phyloP scores from a whole-genome alignment of 2,113 vertebrate species.

The Plecturocebus donacophilus region DNA sequence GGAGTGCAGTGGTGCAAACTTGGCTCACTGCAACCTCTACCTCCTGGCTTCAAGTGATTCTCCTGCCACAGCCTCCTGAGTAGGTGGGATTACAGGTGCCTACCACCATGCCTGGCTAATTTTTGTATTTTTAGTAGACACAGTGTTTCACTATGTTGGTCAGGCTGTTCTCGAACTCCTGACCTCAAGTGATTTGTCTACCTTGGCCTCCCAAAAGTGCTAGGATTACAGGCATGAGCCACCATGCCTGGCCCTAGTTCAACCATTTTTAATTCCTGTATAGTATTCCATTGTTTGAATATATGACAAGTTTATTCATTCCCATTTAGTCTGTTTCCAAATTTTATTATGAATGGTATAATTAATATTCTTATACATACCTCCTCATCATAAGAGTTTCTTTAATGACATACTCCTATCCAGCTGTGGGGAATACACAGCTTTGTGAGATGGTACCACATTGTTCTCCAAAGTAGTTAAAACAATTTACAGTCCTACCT shows the following conservation, averaged over 20 bases:
- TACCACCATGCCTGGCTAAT: too few relatives aligned
- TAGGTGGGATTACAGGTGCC: too few relatives aligned
- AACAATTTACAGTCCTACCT: neutral
- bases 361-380: neutral
- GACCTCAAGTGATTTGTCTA: too few relatives aligned
- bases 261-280: conserved; percentile 11
- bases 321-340: neutral
- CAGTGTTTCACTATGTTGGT: too few relatives aligned
- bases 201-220: too few relatives aligned
- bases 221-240: too few relatives aligned
- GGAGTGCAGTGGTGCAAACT: too few relatives aligned
- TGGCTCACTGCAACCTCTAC: too few relatives aligned
- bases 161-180: too few relatives aligned
- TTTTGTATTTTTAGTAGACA: too few relatives aligned
- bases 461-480: neutral
- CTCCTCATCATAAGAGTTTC: neutral
- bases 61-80: too few relatives aligned
- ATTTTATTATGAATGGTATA: neutral
- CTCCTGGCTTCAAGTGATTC: too few relatives aligned
- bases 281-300: neutral
- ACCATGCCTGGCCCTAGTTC: neutral
- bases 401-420: neutral
- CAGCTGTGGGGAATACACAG: neutral
- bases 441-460: neutral
- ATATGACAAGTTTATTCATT: neutral